Evolutionary conservation across 2,888 invertebrate species (phyloP).

Genomic region (Aspidiotus destructor): DNA sequence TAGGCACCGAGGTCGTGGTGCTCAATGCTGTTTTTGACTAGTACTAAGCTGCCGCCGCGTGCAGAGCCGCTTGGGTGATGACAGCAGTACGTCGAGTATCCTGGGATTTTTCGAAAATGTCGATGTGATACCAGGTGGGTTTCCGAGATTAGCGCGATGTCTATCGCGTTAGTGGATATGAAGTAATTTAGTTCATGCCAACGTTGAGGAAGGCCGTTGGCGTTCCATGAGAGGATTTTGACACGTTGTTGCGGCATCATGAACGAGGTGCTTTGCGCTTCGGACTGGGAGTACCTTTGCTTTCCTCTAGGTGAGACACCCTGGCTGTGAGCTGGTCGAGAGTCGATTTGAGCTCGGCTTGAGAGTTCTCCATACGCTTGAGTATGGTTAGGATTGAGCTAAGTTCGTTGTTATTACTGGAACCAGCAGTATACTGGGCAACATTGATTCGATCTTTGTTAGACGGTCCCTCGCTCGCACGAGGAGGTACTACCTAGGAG

Average conservation of each 20-base stretch:
- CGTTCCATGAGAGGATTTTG: conserved; percentile 7
- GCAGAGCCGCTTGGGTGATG: neutral
- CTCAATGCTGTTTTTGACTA: conserved; percentile 3
- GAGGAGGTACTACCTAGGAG: neutral
- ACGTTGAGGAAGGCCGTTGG: conserved; percentile 5
- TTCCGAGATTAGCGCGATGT: neutral
- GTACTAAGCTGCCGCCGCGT: neutral
- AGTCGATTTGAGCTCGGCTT: neutral
- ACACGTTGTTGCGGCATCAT: neutral
- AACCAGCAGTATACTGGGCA: too few relatives aligned
- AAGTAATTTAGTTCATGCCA: conserved; percentile 2
- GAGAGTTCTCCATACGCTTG: neutral
- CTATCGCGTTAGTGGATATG: conserved; percentile 2
- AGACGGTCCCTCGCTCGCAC: too few relatives aligned
- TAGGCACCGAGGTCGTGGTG: conserved; percentile 8
- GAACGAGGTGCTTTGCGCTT: neutral
- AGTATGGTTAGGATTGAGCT: conserved; percentile 2
- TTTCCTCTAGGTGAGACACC: neutral
- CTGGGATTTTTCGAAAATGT: neutral
- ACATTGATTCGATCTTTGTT: too few relatives aligned
- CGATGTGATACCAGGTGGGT: neutral
- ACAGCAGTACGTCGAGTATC: neutral
- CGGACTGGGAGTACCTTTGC: conserved; percentile 6
- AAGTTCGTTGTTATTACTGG: neutral
- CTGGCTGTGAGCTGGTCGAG: neutral